Evolutionary conservation across 2,113 vertebrate species (phyloP), one percentile per base, ranked within the genome.

Genomic region (Petroica traversi): DNA sequence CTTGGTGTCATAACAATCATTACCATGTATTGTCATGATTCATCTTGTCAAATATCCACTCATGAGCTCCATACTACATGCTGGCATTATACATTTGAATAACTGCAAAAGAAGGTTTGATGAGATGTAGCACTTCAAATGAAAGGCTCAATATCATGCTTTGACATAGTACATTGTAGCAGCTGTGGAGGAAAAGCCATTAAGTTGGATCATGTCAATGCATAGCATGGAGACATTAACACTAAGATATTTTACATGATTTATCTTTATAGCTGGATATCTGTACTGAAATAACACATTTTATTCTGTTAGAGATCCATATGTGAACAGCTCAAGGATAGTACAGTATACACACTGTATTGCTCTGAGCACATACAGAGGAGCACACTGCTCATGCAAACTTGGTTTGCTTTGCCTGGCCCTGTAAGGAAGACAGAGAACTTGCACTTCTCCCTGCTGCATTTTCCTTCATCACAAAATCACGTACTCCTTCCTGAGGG

Each of bases 61-160:
- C 84, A 93, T 11, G 73, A 96, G 59, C 74, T 92, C 85, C 49
- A 34, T 72, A 46, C n/a, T 84, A 83, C 75, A 52, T 2, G 0
- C 58, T 97, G 95, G 90, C 67, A 66, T 72, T 87, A 86, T 68
- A 82, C 17, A 83, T 94, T 91, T 93, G 91, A 95, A 97, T 89
- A 94, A 93, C 83, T 78, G 88, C 17, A 62, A 75, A 95, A 79
- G 66, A 87, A 75, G 83, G 34, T 78, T 92, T 94, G 85, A 92
- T 94, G 73, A 78, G 76, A 92, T 78, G 61, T 51, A 81, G 57
- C 55, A 45, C 82, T 95, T 95, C 92, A 95, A 95, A 94, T 81
- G 61, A 93, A 95, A 94, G 74, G 40, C 71, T 94, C 57, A 57
- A 20, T 94, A 89, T 91, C 84, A 72, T 62, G 64, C 34, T 89